Base-by-base conservation (phyloP, 2,888 invertebrate species). In the Apocheima hispidaria region DNA sequence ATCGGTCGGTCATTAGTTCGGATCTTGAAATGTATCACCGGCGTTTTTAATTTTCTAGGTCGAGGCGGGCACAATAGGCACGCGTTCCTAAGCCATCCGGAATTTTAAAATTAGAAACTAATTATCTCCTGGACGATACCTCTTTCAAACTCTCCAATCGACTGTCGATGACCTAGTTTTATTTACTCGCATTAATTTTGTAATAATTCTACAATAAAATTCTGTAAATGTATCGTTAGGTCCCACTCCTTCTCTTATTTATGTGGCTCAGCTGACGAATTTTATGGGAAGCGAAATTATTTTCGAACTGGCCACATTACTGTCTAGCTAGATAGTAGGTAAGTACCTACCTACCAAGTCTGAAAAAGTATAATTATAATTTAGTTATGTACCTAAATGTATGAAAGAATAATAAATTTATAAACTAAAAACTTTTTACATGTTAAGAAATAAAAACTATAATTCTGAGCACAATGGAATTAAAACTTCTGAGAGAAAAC, bases 1-100 rank as follows among this genome's bases (percentile, higher is more conserved):
- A 88, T 77, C 81, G 80, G 78, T 82, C 77, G 86, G 87, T 90
- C 90, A 87, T 91, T 91, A 90, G 81, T 74, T 55, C 36, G 52
- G 23, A 48, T 63, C 58, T 66, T 65, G 46, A 18, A 57, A 70
- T 46, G 50, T 58, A 51, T 70, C 71, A 63, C 69, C 71, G 71
- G 71, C 58, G 75, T 75, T 77, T 74, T 73, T 64, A 7, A n/a
- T 44, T 57, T 79, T 78, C 69, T 77, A 66, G 73, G 76, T 72
- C 68, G 72, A n/a, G 28, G 21, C 56, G 70, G 70, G 58, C 66
- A 69, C 68, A 60, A 68, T 67, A 38, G 51, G 51, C 20, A 65
- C 55, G 52, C 52, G 44, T 43, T 21, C 26, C 38, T 57, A 49
- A 33, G 16, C 44, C 56, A 50, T 46, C 52, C 21, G 55, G 30